Percentiles rank a stretch among this genome's conserved stretches.
Conservation (phyloP, 2,797 vertebrate species). For the Podarcis lilfordi region DNA sequence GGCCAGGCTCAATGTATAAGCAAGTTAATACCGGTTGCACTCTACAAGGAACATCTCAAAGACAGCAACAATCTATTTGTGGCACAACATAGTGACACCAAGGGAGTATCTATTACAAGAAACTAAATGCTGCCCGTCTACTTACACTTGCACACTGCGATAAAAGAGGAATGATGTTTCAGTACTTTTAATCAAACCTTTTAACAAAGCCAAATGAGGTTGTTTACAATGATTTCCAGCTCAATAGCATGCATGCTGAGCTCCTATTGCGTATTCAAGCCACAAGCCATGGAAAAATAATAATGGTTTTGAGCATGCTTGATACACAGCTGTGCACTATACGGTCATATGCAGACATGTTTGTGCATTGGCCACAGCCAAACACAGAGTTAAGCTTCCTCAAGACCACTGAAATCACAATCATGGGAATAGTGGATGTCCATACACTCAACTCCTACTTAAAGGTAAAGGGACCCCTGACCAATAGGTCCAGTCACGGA, state of each 20-base stretch:
- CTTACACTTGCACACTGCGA: slow-evolving; percentile 8
- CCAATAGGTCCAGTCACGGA: too few relatives aligned
- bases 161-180: slow-evolving; percentile 6
- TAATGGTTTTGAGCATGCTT: neutral
- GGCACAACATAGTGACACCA: slow-evolving; percentile 35
- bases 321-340: neutral
- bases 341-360: neutral
- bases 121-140: slow-evolving; percentile 47
- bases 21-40: slow-evolving; percentile 35
- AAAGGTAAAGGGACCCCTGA: too few relatives aligned
- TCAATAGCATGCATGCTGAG: neutral
- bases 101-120: slow-evolving; percentile 62
- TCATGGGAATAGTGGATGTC: neutral
- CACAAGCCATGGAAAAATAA: neutral
- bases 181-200: neutral
- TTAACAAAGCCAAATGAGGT: neutral
- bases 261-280: neutral
- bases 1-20: slow-evolving; percentile 58
- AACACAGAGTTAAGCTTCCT: neutral
- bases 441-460: too few relatives aligned
- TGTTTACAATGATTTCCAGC: neutral
- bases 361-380: neutral
- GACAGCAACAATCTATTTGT: slow-evolving; percentile 64
- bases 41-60: slow-evolving; percentile 60
- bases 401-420: neutral